Evolutionary conservation across 1,140 invertebrate species (phyloP).

Genomic region (Apis cerana): DNA sequence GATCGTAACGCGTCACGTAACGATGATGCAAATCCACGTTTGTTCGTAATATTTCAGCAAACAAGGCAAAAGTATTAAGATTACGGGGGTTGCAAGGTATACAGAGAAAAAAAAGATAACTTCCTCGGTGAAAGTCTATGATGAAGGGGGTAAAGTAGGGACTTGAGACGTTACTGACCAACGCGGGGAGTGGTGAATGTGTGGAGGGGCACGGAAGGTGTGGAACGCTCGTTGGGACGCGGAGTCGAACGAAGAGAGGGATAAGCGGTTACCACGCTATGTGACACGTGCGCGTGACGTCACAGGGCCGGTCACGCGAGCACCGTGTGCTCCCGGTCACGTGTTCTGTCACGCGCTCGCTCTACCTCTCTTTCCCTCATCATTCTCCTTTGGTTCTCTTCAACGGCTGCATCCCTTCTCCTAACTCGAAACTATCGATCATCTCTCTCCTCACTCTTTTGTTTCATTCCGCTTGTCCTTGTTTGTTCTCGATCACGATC

Average conservation of each 20-base stretch:
- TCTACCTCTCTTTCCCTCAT: conserved; percentile 8
- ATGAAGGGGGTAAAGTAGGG: conserved; percentile 44
- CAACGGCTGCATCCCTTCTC: conserved; percentile 35
- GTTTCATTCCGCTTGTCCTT: background rate
- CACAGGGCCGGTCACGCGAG: conserved; percentile 79
- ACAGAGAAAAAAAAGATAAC: conserved; percentile 5
- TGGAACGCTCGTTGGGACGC: conserved; percentile 46
- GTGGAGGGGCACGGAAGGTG: conserved; percentile 36
- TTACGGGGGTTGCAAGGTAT: background rate
- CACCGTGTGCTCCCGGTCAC: conserved; percentile 79
- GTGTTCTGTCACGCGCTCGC: conserved; percentile 80
- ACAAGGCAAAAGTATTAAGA: background rate
- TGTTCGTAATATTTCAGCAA: background rate
- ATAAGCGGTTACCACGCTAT: conserved; percentile 73
- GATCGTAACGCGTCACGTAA: conserved; percentile 34
- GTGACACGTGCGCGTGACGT: conserved; percentile 81
- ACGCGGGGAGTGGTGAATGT: conserved; percentile 3
- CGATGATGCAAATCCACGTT: conserved; percentile 50
- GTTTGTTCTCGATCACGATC: conserved; percentile 17
- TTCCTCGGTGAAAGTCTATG: conserved; percentile 70
- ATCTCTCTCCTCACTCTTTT: conserved; percentile 29
- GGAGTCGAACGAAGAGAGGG: conserved; percentile 44
- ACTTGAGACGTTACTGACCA: conserved; percentile 71
- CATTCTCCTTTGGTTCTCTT: background rate
- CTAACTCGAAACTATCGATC: background rate